Percentiles rank a stretch among this genome's conserved stretches.
phyloP scores from a whole-genome alignment of 35 echinoderm and acorn worm genomes.

The Hemicentrotus pulcherrimus region DNA sequence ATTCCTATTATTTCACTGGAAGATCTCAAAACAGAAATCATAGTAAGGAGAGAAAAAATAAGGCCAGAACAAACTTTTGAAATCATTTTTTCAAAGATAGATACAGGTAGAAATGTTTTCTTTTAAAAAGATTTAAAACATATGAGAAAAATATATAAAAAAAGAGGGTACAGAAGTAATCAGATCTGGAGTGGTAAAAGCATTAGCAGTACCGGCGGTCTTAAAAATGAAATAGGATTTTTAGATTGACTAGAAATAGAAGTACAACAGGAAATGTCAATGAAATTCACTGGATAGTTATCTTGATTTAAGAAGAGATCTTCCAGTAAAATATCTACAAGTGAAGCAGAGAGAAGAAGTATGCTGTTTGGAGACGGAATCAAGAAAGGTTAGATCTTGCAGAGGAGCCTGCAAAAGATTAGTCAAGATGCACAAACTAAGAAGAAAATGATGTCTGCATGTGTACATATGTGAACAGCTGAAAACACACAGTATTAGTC shows the following conservation, averaged over 20 bases:
- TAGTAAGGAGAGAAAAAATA: background rate
- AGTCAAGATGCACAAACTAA: constrained; percentile 18
- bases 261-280: background rate
- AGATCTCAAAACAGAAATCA: background rate
- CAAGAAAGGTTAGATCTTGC: background rate
- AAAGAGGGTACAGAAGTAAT: too few relatives aligned
- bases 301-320: background rate
- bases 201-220: too few relatives aligned
- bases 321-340: background rate
- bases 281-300: background rate
- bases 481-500: background rate
- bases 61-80: too few relatives aligned
- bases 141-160: too few relatives aligned
- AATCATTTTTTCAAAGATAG: too few relatives aligned
- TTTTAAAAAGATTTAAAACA: too few relatives aligned
- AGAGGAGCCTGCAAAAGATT: constrained; percentile 9
- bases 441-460: background rate
- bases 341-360: background rate
- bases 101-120: too few relatives aligned
- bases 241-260: background rate
- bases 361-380: background rate
- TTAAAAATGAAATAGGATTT: too few relatives aligned
- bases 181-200: too few relatives aligned
- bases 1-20: background rate
- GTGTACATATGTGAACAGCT: background rate